Conservation (phyloP, 2,797 vertebrate species). For the Pseudochirops cupreus region DNA sequence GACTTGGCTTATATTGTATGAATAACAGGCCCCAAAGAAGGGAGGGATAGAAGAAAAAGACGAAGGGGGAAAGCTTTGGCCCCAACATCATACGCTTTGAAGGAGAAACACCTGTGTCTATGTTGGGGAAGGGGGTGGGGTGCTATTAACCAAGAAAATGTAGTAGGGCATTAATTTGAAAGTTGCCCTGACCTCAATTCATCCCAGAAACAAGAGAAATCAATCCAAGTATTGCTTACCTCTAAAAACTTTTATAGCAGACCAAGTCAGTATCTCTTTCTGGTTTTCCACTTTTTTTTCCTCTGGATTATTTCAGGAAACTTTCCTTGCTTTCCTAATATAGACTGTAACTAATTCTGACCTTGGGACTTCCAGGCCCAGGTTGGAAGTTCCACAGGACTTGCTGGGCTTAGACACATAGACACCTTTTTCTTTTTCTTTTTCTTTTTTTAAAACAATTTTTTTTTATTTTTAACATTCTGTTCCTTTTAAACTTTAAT, state of each 20-base stretch:
- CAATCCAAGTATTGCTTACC: conserved; percentile 42
- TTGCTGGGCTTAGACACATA: not conserved
- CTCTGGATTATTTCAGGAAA: not conserved
- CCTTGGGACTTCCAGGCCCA: not conserved
- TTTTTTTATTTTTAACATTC: not conserved
- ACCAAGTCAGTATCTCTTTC: conserved; percentile 11
- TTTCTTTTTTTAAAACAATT: not conserved
- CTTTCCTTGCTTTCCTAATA: conserved; percentile 29
- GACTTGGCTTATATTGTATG: not conserved
- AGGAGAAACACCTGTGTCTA: not conserved
- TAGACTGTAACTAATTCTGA: not conserved
- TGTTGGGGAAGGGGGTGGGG: not conserved
- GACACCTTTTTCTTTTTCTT: not conserved
- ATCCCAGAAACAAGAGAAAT: conserved; percentile 15
- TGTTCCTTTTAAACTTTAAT: not conserved
- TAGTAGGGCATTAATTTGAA: conserved; percentile 35
- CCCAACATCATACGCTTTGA: not conserved
- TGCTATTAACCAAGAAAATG: not conserved
- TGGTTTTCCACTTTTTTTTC: not conserved
- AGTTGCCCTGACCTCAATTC: conserved; percentile 11
- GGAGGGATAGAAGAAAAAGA: not conserved
- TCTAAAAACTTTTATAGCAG: conserved; percentile 29
- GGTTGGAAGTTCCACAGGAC: not conserved
- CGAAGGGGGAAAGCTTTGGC: not conserved
- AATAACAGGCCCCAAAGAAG: not conserved